Base-by-base conservation (phyloP, 2,113 vertebrate genomes). In the Gyps fulvus region DNA sequence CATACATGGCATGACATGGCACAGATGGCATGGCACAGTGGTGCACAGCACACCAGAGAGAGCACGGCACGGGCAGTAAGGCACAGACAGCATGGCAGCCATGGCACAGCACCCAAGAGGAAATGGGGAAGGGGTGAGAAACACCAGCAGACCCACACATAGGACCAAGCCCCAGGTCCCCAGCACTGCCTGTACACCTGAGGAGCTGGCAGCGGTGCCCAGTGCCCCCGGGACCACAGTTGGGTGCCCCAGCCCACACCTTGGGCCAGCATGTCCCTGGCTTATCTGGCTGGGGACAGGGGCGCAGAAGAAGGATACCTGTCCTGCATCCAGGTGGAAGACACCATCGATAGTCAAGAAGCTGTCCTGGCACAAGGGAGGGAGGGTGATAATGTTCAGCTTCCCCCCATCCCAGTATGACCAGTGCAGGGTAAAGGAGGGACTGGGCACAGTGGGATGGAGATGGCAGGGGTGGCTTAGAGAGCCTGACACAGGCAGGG, bases 251-350 rank as follows among this genome's bases (percentile, higher is more conserved):
- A 62, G 47, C 61, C 55, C 21, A 27, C 1, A 4, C 65, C 34
- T 19, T 38, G 27, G 65, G 42, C 47, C 57, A 59, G 25, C 4
- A 3, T 13, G 23, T 32, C 52, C 57, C 58, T 9, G 43, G 31
- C 22, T 42, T 32, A 1, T 2, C 54, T 32, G 52, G 21, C 42
- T 63, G 43, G 54, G 82, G 31, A n/a, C 2, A 23, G 8, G 36
- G 31, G 7, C 3, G 31, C 21, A 40, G 58, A 20, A 40, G 43
- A 16, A 76, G 71, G 49, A 10, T 91, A 97, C 95, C 95, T 96
- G 91, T 61, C 90, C 95, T 83, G 66, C 21, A 7, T 94, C 95
- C 94, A 94, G 31, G 70, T 1, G 6, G 67, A 95, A 97, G 42
- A 96, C 0, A 0, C 71, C 90, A 34, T 83, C 84, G 0, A 95